Evolutionary conservation across 2,888 invertebrate genomes (phyloP).

Genomic region (Chaitophorus viminalis): DNA sequence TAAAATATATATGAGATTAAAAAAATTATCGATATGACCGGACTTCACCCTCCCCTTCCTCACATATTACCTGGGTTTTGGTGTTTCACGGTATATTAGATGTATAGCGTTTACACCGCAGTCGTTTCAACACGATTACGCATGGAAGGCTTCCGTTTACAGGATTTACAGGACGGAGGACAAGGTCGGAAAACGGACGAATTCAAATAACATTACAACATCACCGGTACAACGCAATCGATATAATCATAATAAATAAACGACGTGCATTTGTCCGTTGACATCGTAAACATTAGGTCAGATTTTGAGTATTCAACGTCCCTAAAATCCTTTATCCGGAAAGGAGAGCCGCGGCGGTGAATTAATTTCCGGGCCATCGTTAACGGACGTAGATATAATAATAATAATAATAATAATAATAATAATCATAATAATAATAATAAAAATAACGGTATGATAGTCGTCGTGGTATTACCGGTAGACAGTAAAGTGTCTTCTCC

Average conservation of each 20-base stretch:
- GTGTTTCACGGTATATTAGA: too few relatives aligned
- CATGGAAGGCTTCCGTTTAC: background rate
- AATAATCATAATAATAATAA: background rate
- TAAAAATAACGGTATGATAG: background rate
- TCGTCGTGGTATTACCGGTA: background rate
- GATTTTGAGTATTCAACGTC: background rate
- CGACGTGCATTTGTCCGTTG: background rate
- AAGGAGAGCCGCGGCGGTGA: background rate
- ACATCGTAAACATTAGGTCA: slow-evolving; percentile 27
- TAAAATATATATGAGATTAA: too few relatives aligned
- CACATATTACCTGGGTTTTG: too few relatives aligned
- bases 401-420: background rate
- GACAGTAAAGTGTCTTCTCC: too few relatives aligned
- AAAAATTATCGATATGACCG: too few relatives aligned
- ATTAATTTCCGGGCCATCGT: slow-evolving; percentile 38
- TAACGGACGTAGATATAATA: background rate
- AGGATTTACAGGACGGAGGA: background rate
- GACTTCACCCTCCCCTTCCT: too few relatives aligned
- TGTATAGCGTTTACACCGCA: too few relatives aligned
- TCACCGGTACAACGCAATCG: background rate
- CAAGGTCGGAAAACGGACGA: background rate
- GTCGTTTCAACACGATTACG: background rate
- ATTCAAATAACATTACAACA: background rate
- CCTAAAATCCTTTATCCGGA: background rate
- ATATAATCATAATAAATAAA: background rate